phyloP scores from a whole-genome alignment of 2,113 vertebrate genomes.

The Apteryx mantelli region DNA sequence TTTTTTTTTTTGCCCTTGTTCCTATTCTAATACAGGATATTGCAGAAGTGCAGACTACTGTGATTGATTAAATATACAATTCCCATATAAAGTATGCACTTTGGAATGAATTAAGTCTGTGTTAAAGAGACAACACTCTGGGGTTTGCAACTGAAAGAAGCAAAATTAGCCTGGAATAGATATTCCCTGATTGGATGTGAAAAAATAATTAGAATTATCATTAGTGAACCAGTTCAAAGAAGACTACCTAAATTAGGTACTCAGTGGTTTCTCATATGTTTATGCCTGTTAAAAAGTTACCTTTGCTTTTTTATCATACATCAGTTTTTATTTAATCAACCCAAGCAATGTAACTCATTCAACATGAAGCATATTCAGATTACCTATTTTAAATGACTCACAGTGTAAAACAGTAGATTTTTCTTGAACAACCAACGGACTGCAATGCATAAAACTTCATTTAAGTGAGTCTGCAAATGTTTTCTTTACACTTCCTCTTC shows the following conservation, averaged over 20 bases:
- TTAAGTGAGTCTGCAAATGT: not conserved
- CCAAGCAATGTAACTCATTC: not conserved
- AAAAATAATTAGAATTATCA: conserved; percentile 35
- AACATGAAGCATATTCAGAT: conserved; percentile 4
- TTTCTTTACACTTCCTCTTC: not conserved
- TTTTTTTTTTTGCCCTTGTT: not conserved
- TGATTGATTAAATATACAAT: not conserved
- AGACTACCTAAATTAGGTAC: not conserved
- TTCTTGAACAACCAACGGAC: not conserved
- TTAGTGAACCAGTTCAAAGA: conserved; percentile 2
- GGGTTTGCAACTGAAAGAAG: not conserved
- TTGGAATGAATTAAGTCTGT: conserved; percentile 41
- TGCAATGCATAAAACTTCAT: not conserved
- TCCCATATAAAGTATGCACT: not conserved
- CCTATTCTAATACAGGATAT: conserved; percentile 27
- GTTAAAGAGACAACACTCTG: not conserved
- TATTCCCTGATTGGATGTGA: conserved; percentile 32
- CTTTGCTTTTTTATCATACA: not conserved
- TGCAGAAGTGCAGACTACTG: conserved; percentile 22
- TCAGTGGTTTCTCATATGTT: not conserved
- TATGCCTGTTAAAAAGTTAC: conserved; percentile 22
- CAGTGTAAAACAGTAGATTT: not conserved
- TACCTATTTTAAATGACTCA: not conserved
- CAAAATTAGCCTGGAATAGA: not conserved
- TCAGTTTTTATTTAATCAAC: conserved; percentile 47